Percentiles rank a stretch among this genome's conserved stretches.
Conservation (phyloP, 2,113 vertebrate genomes). For the Macquaria ambigua region DNA sequence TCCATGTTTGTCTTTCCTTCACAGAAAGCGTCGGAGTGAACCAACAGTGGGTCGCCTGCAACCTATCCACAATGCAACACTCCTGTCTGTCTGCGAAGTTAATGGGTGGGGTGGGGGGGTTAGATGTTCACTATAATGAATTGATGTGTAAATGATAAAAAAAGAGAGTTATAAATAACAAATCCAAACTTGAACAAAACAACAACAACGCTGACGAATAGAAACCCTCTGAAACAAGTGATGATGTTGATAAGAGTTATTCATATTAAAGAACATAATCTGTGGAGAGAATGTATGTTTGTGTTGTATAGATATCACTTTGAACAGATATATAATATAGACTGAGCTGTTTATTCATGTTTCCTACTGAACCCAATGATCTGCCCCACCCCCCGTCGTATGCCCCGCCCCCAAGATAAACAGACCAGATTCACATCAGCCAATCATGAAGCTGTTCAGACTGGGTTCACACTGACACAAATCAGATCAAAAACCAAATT, state of each 20-base stretch:
- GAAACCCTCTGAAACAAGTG: slow-evolving; percentile 39
- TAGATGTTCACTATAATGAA: slow-evolving; percentile 69
- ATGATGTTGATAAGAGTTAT: slow-evolving; percentile 58
- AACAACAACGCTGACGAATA: not conserved
- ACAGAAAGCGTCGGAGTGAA: slow-evolving; percentile 71
- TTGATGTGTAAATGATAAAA: slow-evolving; percentile 69
- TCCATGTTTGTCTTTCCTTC: not conserved
- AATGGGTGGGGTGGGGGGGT: slow-evolving; percentile 37
- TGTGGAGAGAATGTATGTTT: slow-evolving; percentile 81
- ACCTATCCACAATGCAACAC: slow-evolving; percentile 77
- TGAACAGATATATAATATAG: slow-evolving; percentile 76
- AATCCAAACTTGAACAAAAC: slow-evolving; percentile 71
- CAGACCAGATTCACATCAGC: slow-evolving; percentile 18
- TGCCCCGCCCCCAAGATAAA: slow-evolving; percentile 4
- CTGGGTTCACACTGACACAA: slow-evolving; percentile 39
- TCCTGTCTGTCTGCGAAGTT: slow-evolving; percentile 65
- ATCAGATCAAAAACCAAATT: not conserved
- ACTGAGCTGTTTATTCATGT: slow-evolving; percentile 55
- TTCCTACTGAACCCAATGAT: slow-evolving; percentile 25
- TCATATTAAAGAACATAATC: slow-evolving; percentile 56
- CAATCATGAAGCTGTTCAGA: slow-evolving; percentile 34
- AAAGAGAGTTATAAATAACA: slow-evolving; percentile 61
- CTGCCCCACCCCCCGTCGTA: not conserved
- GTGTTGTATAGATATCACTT: slow-evolving; percentile 80
- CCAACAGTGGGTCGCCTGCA: slow-evolving; percentile 70